These are phyloP conservation scores for Neocrepidodera transversa DNA, from an alignment of 2,888 invertebrate species.

Conservation along the genomic window DNA sequence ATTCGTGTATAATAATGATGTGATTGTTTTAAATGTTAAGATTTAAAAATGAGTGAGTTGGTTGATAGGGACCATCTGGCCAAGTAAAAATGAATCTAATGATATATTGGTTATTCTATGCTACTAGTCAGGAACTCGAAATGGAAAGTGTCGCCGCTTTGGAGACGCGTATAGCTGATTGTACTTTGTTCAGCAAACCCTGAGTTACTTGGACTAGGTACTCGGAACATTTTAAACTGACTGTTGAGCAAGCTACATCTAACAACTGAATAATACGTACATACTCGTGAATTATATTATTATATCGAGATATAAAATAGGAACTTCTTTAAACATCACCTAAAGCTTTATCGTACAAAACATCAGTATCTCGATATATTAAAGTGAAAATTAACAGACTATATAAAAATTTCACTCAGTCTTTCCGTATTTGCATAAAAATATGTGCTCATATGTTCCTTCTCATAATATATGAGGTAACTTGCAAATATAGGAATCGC, in stretches of 20 bases:
- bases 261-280: slow-evolving; percentile 60
- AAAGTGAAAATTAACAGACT: slow-evolving; percentile 63
- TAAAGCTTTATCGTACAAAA: slow-evolving; percentile 63
- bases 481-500: slow-evolving; percentile 58
- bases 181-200: slow-evolving; percentile 62
- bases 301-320: slow-evolving; percentile 63
- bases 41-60: too few species aligned
- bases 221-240: slow-evolving; percentile 57
- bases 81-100: slow-evolving; percentile 29
- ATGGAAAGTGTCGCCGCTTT: slow-evolving; percentile 54
- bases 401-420: slow-evolving; percentile 64
- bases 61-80: slow-evolving; percentile 1
- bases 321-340: slow-evolving; percentile 63
- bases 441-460: slow-evolving; percentile 61
- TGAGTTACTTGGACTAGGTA: slow-evolving; percentile 60
- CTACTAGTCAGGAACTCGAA: slow-evolving; percentile 61
- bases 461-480: slow-evolving; percentile 59
- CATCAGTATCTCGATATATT: slow-evolving; percentile 60
- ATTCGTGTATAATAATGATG: too few species aligned
- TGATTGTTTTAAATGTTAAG: too few species aligned
- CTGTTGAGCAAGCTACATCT: slow-evolving; percentile 63
- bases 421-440: slow-evolving; percentile 64
- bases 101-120: slow-evolving; percentile 40
- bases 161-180: slow-evolving; percentile 54
- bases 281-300: slow-evolving; percentile 59